Base-by-base conservation (phyloP, 2,888 invertebrate species). In the Meganola albula region DNA sequence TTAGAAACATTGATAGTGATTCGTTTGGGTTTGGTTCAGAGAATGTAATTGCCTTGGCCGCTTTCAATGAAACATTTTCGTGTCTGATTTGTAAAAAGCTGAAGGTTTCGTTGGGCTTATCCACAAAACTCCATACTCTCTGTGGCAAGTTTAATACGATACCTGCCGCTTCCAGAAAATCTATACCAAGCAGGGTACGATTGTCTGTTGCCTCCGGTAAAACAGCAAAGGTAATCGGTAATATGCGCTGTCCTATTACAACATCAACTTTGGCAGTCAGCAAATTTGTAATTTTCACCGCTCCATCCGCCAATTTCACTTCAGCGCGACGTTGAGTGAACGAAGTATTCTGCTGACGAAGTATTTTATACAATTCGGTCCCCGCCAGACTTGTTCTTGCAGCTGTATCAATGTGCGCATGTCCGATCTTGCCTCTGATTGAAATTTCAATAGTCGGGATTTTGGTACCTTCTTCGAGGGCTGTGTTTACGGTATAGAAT, bases 281-380 rank as follows among this genome's bases (percentile, higher is more conserved):
- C 22, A 22, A 6, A 9, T 11, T 28, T 4, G 12, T n/a, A 1
- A 13, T 21, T 9, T 13, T 10, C 4, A 18, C 5, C 1, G 10
- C 18, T 2, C 27, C 27, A 27, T 27, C 27, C 1, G 27, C 27
- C 4, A 33, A 23, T 16, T 7, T 27, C 12, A 33, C 21, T 12
- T 27, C 33, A 2, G 33, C 10, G 9, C 2, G 4, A 27, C 2
- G 22, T 14, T 18, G 22, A 2, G 7, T 3, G 24, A 33, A 33
- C 12, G 12, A 23, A 7, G 18, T 12, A 11, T 27, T 27, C n/a
- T 14, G 22, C 2, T 20, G 12, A 8, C 23, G 0, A 9, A 27
- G 12, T 16, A 5, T 34, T 1, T 20, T 27, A 14, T 25, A 31
- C 3, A 31, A 8, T 3, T 25, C 10, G 8, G 7, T 25, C 10